Conservation (phyloP, 2,113 vertebrate species). For the Synchiropus splendidus region DNA sequence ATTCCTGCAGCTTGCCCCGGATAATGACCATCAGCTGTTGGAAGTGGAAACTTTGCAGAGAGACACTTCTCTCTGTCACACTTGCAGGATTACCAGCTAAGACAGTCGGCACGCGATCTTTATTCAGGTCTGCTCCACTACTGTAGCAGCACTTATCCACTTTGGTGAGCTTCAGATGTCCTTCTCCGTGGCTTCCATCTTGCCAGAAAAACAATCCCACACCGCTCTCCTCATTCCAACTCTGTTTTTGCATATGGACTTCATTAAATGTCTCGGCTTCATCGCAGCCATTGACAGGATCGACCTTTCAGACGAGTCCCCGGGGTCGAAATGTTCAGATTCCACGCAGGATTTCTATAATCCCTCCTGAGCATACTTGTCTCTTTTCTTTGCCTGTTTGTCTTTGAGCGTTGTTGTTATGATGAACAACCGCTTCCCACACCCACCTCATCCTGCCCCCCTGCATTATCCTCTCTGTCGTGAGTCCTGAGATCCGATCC, state of each 20-base stretch:
- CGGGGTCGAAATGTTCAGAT: slow-evolving; percentile 24
- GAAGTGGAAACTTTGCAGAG: slow-evolving; percentile 49
- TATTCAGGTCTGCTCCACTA: too few relatives aligned
- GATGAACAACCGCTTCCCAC: too few relatives aligned
- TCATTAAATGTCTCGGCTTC: slow-evolving; percentile 9
- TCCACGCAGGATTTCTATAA: slow-evolving; percentile 4
- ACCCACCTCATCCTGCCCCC: too few relatives aligned
- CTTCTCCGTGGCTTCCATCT: neutral
- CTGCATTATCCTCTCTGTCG: too few relatives aligned
- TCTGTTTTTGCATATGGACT: slow-evolving; percentile 27
- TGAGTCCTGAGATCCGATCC: too few relatives aligned
- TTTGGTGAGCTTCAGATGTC: neutral
- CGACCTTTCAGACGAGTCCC: slow-evolving; percentile 21
- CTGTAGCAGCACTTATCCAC: too few relatives aligned
- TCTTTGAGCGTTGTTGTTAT: too few relatives aligned
- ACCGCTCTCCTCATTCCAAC: slow-evolving; percentile 4
- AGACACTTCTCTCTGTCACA: slow-evolving; percentile 34
- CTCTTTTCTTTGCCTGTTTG: slow-evolving; percentile 6
- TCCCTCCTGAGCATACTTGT: slow-evolving; percentile 7
- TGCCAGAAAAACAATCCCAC: neutral
- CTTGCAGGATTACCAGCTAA: slow-evolving; percentile 42
- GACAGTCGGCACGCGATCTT: slow-evolving; percentile 41
- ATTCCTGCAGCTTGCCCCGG: slow-evolving; percentile 37
- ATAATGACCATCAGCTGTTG: slow-evolving; percentile 68
- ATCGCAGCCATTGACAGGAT: slow-evolving; percentile 20